Conservation (phyloP, 2,113 vertebrate genomes). For the Bos indicus region DNA sequence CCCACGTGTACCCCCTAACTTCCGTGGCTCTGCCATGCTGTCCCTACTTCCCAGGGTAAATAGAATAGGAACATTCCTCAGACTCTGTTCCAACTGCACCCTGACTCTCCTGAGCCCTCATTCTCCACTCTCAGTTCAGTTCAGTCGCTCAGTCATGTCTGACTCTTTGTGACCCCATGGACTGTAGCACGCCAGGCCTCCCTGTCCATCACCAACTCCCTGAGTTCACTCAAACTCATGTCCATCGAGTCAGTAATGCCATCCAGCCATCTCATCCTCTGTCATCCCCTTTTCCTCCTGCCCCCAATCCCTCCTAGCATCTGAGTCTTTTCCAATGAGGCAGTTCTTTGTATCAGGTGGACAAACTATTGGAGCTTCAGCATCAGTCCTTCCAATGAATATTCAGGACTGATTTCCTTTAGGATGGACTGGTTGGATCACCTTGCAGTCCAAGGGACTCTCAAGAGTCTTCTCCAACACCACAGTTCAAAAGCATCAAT, state of each 20-base stretch:
- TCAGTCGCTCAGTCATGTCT: rapidly evolving
- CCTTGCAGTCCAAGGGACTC: background rate
- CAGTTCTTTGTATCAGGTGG: background rate
- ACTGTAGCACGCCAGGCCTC: background rate
- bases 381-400: background rate
- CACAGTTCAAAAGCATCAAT: background rate
- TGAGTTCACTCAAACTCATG: background rate
- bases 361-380: background rate
- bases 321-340: background rate
- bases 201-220: background rate
- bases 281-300: background rate
- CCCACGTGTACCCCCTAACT: rapidly evolving
- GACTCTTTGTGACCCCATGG: background rate
- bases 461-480: background rate
- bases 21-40: background rate
- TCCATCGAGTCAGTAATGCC: background rate
- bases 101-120: background rate
- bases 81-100: background rate
- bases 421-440: background rate
- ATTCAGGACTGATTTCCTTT: background rate
- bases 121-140: background rate
- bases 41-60: background rate
- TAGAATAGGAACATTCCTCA: background rate
- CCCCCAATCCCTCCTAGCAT: background rate
- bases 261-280: background rate